Evolutionary conservation across 2,113 vertebrate genomes (phyloP), one percentile per base, ranked within the genome.

Genomic region (Scopus umbretta): DNA sequence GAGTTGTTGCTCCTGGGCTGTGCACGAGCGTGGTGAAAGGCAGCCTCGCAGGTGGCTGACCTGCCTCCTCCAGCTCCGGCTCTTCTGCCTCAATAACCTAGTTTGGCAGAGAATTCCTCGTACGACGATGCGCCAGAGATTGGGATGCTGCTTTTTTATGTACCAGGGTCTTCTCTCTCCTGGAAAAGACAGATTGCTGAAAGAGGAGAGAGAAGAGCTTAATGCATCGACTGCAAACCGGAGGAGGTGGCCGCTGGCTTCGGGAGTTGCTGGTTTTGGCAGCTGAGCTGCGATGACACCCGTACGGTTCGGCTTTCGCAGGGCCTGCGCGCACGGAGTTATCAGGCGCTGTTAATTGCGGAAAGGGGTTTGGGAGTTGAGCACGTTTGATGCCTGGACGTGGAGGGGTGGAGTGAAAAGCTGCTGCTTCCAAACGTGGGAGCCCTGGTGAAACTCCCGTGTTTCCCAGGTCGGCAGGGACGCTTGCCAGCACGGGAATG

Each of bases 51-150:
- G 78, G 74, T 8, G 52, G 43, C 55, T 80, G 53, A 36, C 5
- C 36, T 61, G 21, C 29, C 40, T 59, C 49, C 29, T n/a, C 66
- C 66, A 25, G 59, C 32, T 10, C 36, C 0, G 2, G 36, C 62
- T 47, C 22, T 13, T 7, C 4, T 4, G 10, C 6, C 22, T 36
- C 5, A 66, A 78, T 56, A 27, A 7, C 13, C 47, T 4, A 1
- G 18, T 68, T 9, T 6, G 66, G 45, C 38, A 14, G 18, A 8
- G 62, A 30, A 79, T 74, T 58, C 42, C 45, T 66, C 3, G 0
- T n/a, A 3, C 0, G 16, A 3, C 8, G 1, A 7, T 0, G 2
- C 1, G 22, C 29, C 0, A 9, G 86, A 38, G 56, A 1, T 10
- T 2, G 26, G 42, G 45, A 6, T n/a, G 80, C 73, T 74, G 49